Evolutionary conservation across 2,888 invertebrate genomes (phyloP).

Genomic region (Entomobrya proxima): DNA sequence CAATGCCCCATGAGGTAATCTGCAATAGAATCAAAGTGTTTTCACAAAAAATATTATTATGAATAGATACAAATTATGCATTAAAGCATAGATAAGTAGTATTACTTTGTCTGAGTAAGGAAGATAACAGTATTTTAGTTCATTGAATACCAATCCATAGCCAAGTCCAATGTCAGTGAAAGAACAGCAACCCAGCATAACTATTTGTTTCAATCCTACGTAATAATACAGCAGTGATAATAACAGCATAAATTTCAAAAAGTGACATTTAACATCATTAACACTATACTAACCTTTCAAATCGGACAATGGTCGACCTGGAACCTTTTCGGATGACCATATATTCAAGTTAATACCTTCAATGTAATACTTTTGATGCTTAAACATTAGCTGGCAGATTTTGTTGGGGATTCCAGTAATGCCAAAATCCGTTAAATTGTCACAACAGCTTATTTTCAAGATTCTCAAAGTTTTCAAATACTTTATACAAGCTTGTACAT

Average conservation of each 20-base stretch:
- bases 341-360: conserved; percentile 10
- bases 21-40: not conserved
- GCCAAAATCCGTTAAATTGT: conserved; percentile 63
- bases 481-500: conserved; percentile 61
- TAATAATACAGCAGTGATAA: not conserved
- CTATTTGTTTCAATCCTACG: conserved; percentile 43
- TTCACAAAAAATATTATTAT: not conserved
- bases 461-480: conserved; percentile 42
- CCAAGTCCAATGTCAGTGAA: conserved; percentile 67
- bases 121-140: conserved; percentile 54
- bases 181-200: conserved; percentile 44
- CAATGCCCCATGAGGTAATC: conserved; percentile 69
- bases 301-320: conserved; percentile 50
- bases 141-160: conserved; percentile 58
- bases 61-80: too few relatives aligned
- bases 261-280: not conserved
- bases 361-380: conserved; percentile 30
- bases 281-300: conserved; percentile 58
- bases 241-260: not conserved
- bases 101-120: conserved; percentile 63
- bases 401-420: conserved; percentile 58
- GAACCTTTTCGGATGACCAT: conserved; percentile 5
- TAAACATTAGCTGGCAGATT: conserved; percentile 49
- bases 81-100: not conserved
- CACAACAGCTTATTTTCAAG: conserved; percentile 48